These are phyloP conservation scores for Lagocephalus sceleratus DNA, from an alignment of 2,797 vertebrate species.

Conservation along the genomic window DNA sequence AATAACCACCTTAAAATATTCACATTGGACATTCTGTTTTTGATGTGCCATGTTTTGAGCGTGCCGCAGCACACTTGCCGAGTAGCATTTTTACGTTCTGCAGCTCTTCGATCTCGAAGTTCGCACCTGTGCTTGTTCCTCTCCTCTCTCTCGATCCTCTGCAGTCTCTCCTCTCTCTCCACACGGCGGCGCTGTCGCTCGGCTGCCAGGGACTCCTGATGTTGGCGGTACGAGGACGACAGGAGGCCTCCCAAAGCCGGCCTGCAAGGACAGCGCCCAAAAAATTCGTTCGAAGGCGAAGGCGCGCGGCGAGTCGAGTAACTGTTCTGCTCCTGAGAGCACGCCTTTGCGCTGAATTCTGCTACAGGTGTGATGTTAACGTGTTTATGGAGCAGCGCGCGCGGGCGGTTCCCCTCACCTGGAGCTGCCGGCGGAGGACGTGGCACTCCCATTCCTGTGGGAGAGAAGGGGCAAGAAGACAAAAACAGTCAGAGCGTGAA, in stretches of 20 bases:
- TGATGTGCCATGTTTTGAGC: too few species aligned
- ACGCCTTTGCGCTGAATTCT: too few species aligned
- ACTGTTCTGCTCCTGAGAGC: too few species aligned
- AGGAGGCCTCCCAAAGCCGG: conserved; percentile 84
- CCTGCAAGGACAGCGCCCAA: conserved; percentile 60
- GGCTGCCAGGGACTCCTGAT: conserved; percentile 92
- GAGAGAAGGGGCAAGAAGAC: conserved; percentile 11
- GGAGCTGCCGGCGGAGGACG: conserved; percentile 59
- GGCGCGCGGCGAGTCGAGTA: too few species aligned
- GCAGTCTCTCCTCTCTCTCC: conserved; percentile 91
- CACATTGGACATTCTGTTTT: too few species aligned
- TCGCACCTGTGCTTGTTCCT: conserved; percentile 91
- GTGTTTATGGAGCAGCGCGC: neutral
- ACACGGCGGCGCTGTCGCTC: conserved; percentile 89
- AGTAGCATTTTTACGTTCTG: rapidly evolving
- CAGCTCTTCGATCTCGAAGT: neutral
- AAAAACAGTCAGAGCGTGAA: conserved; percentile 30
- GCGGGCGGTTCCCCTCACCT: conserved; percentile 46
- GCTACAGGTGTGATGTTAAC: neutral
- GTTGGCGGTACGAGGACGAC: conserved; percentile 91
- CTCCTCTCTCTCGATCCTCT: conserved; percentile 92
- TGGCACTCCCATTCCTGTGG: conserved; percentile 71
- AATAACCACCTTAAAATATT: too few species aligned
- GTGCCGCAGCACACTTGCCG: neutral
- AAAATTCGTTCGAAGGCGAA: neutral